These are phyloP conservation scores for Ameiurus melas DNA, from an alignment of 2,113 vertebrate genomes.

Conservation along the genomic window DNA sequence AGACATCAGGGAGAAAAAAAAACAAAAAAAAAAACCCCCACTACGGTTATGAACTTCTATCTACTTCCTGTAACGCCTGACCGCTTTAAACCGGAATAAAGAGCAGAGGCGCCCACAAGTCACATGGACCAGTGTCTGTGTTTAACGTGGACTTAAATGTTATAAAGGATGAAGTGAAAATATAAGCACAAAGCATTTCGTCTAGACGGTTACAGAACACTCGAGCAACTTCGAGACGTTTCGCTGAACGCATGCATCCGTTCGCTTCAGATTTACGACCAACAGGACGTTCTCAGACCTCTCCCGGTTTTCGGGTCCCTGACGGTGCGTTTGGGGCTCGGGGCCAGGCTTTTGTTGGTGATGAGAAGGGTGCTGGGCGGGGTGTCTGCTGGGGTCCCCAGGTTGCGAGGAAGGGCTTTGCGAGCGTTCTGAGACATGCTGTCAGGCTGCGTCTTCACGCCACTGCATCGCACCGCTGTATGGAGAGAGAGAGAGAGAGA, in stretches of 20 bases:
- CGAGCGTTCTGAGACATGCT: slow-evolving; percentile 96
- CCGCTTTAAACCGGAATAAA: not conserved
- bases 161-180: not conserved
- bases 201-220: not conserved
- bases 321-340: slow-evolving; percentile 94
- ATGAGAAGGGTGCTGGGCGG: slow-evolving; percentile 84
- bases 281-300: slow-evolving; percentile 73
- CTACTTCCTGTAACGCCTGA: too few relatives aligned
- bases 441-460: slow-evolving; percentile 92
- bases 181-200: not conserved
- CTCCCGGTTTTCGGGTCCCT: slow-evolving; percentile 98
- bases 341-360: slow-evolving; percentile 85
- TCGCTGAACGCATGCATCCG: not conserved
- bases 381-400: slow-evolving; percentile 92
- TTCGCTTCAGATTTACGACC: too few relatives aligned
- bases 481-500: not conserved
- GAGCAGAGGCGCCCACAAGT: too few relatives aligned
- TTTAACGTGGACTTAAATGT: not conserved
- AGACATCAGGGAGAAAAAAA: too few relatives aligned
- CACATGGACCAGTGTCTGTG: too few relatives aligned
- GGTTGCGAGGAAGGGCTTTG: slow-evolving; percentile 87
- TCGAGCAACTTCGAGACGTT: not conserved
- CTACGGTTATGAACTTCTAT: not conserved
- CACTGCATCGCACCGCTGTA: slow-evolving; percentile 89
- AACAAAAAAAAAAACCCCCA: too few relatives aligned